Evolutionary conservation across 2,888 invertebrate genomes (phyloP), one percentile per base, ranked within the genome.

Genomic region (Hymenopus coronatus): DNA sequence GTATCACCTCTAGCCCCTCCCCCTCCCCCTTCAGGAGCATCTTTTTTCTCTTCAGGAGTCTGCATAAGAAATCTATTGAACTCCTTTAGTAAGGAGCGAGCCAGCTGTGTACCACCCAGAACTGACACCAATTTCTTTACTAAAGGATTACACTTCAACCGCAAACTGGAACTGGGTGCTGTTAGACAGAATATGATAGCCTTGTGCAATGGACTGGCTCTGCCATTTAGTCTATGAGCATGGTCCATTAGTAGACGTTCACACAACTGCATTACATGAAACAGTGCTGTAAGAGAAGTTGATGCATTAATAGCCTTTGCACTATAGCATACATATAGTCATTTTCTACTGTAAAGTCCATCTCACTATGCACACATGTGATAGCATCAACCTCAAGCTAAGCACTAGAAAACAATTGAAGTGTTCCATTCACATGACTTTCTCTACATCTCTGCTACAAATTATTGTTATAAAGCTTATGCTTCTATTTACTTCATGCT

Each of bases 261-360:
- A 92, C 97, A 96, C 91, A 98, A 94, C 91, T 96, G 94, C 93
- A 96, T 96, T 91, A 98, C 95, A 93, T 96, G 96, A 90, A 95
- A 94, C 40, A 96, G 93, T 46, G 95, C 97, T 95, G 92, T 82
- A 93, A 93, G 54, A 88, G 88, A 85, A 88, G 87, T 40, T 40
- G 9, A 40, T 3, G 30, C 2, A 40, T 40, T 88, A 89, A 87
- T 40, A 46, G n/a, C 8, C 12, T 40, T 12, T 40, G 40, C 12
- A 33, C 12, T 40, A 40, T 40, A 12, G 40, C 12, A 40, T 40
- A 33, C 4, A 6, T 6, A 33, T 33, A 33, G 7, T 7, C 6
- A 33, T 8, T 7, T 6, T 33, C 33, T 7, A 33, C 33, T 33
- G 6, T 33, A 8, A 33, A 33, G 33, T 33, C 33, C 33, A 33